Conservation (phyloP, 1,140 invertebrate species). For the Pomacea maculata region DNA sequence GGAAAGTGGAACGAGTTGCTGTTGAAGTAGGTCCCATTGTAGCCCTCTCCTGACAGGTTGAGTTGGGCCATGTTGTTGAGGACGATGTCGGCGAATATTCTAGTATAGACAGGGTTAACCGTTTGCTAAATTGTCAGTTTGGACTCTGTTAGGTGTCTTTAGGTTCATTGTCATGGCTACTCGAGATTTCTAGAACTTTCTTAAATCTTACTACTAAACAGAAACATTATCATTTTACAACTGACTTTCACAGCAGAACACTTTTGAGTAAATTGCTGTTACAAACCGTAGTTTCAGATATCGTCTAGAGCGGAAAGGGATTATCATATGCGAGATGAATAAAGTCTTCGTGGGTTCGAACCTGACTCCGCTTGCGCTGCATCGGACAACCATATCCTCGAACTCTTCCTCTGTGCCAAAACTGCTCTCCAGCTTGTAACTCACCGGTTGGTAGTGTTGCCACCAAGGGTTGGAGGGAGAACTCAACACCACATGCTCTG, state of each 20-base stretch:
- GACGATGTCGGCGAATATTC: slow-evolving; percentile 41
- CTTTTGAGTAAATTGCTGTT: too few relatives aligned
- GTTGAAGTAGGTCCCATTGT: slow-evolving; percentile 52
- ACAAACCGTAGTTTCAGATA: too few relatives aligned
- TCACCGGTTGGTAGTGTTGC: too few relatives aligned
- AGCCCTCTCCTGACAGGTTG: slow-evolving; percentile 44
- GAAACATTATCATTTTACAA: too few relatives aligned
- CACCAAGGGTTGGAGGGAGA: slow-evolving; percentile 1
- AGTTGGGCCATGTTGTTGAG: slow-evolving; percentile 70
- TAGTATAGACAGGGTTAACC: slow-evolving; percentile 1
- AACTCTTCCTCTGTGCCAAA: slow-evolving; percentile 80
- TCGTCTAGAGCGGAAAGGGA: too few relatives aligned
- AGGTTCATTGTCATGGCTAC: too few relatives aligned
- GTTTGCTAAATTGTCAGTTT: too few relatives aligned
- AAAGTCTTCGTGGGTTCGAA: slow-evolving; percentile 42
- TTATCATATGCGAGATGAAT: neutral
- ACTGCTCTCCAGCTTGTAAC: slow-evolving; percentile 67
- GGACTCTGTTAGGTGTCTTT: too few relatives aligned
- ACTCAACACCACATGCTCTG: too few relatives aligned
- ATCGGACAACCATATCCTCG: slow-evolving; percentile 76
- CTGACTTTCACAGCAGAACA: too few relatives aligned
- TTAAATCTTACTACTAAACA: too few relatives aligned
- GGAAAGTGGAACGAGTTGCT: slow-evolving; percentile 60
- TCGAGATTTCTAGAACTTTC: too few relatives aligned
- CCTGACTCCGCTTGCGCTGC: slow-evolving; percentile 77